Base-by-base conservation (phyloP, 2,888 invertebrate species). In the Pristionchus japonicus region DNA sequence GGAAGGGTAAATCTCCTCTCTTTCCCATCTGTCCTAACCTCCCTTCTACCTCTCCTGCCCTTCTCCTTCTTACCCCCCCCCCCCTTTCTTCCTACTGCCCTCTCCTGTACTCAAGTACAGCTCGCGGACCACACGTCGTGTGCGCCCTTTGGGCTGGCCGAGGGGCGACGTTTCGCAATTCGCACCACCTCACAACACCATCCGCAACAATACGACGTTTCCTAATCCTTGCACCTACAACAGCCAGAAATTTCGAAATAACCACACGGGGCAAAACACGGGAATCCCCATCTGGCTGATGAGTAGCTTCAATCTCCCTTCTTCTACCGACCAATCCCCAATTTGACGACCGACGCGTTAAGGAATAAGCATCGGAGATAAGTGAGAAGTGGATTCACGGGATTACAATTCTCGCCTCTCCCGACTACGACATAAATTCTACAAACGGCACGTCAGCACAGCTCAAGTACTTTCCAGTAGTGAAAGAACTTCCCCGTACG, bases 61-160 rank as follows among this genome's bases (percentile, higher is more conserved):
- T 40, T 15, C 23, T 23, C 40, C 40, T 74, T 70, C 70, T 70
- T 31, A 23, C 40, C 64, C 31, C 64, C 70, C 37, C 13, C 37
- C 20, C 70, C 20, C 27, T 31, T n/a, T 74, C 43, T 23, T 23
- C 74, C 23, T n/a, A 34, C 15, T 31, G 77, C 43, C n/a, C 77
- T 27, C 77, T 11, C 27, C 77, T 77, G 77, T 47, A 77, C 77
- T 77, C 77, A 27, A 77, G 77, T 77, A 47, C 77, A 77, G 43
- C 13, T 20, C 20, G 74, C 13, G 74, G 37, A 23, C 64, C 6
- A 31, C 64, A n/a, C n/a, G n/a, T n/a, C n/a, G n/a, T 31, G 57
- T 57, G 31, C 17, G 23, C 43, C 43, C 47, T 47, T 23, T 23
- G 77, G 43, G 74, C 43, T 13, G 7, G 9, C 11, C 27, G 47